A percentile compares a stretch with the other conserved stretches of the same genome.
phyloP scores from a whole-genome alignment of 2,888 invertebrate species.

The Drosophila diplacantha region DNA sequence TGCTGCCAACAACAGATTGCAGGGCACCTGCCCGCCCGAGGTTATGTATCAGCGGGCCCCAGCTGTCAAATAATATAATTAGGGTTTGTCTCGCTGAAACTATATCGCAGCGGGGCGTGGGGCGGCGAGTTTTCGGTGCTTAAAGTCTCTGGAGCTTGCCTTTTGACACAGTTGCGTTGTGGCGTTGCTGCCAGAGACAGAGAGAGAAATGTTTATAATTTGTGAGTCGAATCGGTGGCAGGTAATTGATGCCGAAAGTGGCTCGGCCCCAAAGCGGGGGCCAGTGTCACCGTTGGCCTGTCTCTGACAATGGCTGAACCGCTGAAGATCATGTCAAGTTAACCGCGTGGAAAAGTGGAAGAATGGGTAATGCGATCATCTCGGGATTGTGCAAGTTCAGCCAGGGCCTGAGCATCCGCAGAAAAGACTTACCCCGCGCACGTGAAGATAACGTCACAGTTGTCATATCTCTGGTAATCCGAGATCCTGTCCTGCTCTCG shows the following conservation, averaged over 20 bases:
- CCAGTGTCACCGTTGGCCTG: conserved; percentile 52
- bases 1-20: conserved; percentile 53
- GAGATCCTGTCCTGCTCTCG: conserved; percentile 22
- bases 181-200: background rate
- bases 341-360: conserved; percentile 68
- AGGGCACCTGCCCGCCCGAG: conserved; percentile 38
- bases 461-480: conserved; percentile 37
- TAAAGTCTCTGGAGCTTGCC: conserved; percentile 30
- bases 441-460: conserved; percentile 1
- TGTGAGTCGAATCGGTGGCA: conserved; percentile 59
- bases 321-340: conserved; percentile 73
- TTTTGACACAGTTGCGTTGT: conserved; percentile 65
- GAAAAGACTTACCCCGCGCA: conserved; percentile 15
- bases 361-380: conserved; percentile 51
- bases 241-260: conserved; percentile 70
- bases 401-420: conserved; percentile 50
- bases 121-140: background rate
- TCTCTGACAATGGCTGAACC: conserved; percentile 57
- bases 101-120: conserved; percentile 51
- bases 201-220: conserved; percentile 66
- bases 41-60: conserved; percentile 59
- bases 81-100: conserved; percentile 57
- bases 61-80: conserved; percentile 67
- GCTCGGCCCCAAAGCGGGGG: conserved; percentile 38
- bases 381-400: conserved; percentile 59